These are phyloP conservation scores for Crotalus helleri DNA, from an alignment of 2,113 vertebrate genomes.

Conservation along the genomic window DNA sequence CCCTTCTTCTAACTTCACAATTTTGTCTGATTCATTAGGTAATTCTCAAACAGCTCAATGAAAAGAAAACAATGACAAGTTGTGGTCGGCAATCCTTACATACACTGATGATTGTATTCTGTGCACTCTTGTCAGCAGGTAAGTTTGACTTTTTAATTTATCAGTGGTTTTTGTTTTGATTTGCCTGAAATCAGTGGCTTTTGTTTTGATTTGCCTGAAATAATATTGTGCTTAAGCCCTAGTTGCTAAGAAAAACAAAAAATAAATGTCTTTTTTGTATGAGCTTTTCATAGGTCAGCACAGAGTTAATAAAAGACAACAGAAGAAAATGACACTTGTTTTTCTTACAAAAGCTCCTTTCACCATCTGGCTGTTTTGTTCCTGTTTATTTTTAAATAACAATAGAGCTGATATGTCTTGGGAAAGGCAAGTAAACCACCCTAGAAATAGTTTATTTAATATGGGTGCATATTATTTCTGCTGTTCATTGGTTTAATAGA, in stretches of 20 bases:
- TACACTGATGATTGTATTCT: conserved; percentile 82
- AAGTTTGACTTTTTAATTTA: conserved; percentile 25
- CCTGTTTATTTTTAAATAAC: background rate
- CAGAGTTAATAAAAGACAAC: background rate
- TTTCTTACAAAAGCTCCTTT: background rate
- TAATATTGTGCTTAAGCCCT: background rate
- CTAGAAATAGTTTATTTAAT: background rate
- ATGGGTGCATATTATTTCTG: background rate
- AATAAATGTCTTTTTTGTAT: background rate
- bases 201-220: background rate
- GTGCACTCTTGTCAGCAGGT: conserved; percentile 89
- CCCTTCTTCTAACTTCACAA: background rate
- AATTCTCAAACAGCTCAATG: conserved; percentile 74
- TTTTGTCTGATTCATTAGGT: conserved; percentile 61
- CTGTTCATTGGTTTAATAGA: background rate
- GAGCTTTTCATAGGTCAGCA: background rate
- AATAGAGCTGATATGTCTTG: background rate
- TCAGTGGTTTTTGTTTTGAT: background rate
- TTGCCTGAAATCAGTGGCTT: background rate
- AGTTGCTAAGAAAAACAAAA: background rate
- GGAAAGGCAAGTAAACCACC: no score
- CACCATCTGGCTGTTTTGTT: background rate
- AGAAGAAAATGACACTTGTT: background rate
- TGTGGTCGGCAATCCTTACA: conserved; percentile 88
- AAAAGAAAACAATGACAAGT: conserved; percentile 92